Evolutionary conservation across 2,113 vertebrate genomes (phyloP).

Genomic region (Carlito syrichta): DNA sequence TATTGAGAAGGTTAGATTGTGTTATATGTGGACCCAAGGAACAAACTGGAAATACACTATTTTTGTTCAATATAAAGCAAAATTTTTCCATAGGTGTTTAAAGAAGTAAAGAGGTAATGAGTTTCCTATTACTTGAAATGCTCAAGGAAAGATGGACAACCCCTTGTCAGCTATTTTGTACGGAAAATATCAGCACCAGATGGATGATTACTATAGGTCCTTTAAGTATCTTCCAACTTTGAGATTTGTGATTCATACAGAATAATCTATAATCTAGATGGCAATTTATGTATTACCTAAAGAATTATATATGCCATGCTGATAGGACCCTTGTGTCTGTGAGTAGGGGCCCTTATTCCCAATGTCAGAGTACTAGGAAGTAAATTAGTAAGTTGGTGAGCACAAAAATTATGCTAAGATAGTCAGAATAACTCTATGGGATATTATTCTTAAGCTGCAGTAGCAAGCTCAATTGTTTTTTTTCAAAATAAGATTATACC

Average conservation of each 20-base stretch:
- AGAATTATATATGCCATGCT: not conserved
- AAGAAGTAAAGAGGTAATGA: slow-evolving; percentile 17
- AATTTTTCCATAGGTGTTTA: slow-evolving; percentile 8
- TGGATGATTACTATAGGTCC: not conserved
- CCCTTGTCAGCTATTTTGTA: not conserved
- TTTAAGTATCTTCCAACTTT: not conserved
- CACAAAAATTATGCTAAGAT: not conserved
- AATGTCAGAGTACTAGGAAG: not conserved
- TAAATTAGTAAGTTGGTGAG: not conserved
- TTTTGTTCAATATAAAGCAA: slow-evolving; percentile 31
- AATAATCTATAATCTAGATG: not conserved
- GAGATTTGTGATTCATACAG: not conserved
- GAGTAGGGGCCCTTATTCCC: not conserved
- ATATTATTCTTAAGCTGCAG: not conserved
- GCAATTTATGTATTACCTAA: not conserved
- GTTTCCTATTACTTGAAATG: slow-evolving; percentile 25
- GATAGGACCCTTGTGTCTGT: not conserved
- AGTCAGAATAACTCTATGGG: not conserved
- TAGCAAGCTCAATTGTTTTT: not conserved
- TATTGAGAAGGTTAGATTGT: not conserved
- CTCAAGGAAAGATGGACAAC: not conserved
- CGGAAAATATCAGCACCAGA: not conserved
- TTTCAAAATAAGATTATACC: slow-evolving; percentile 6
- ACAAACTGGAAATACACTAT: no score
- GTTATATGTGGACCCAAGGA: not conserved